Evolutionary conservation across 2,113 vertebrate species (phyloP).

Genomic region (Oncorhynchus clarkii): DNA sequence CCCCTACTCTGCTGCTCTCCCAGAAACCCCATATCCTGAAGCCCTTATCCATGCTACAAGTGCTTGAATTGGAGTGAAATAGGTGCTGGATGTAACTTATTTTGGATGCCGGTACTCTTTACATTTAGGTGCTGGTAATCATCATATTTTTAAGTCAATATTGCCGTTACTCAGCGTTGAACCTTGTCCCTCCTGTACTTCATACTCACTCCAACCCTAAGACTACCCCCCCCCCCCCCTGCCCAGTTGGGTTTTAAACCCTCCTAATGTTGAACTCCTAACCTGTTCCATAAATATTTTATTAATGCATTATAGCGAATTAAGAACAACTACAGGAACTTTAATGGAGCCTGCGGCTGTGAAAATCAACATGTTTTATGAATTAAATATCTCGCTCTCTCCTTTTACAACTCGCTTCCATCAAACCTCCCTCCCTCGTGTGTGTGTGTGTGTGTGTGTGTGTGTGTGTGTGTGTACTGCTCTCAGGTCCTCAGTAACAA

Average conservation of each 20-base stretch:
- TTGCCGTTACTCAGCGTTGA: too few species aligned
- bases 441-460: too few species aligned
- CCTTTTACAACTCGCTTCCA: conserved; percentile 30
- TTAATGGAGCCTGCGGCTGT: conserved; percentile 58
- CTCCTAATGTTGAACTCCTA: neutral
- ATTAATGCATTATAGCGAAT: conserved; percentile 59
- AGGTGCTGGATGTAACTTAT: too few species aligned
- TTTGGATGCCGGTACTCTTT: too few species aligned
- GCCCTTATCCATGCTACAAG: too few species aligned
- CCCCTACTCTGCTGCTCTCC: too few species aligned
- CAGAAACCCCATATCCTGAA: too few species aligned
- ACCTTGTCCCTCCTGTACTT: too few species aligned
- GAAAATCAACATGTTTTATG: conserved; percentile 70
- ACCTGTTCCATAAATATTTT: conserved; percentile 46
- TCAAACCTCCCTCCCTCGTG: conserved; percentile 5
- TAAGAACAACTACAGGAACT: conserved; percentile 45
- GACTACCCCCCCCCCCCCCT: too few species aligned
- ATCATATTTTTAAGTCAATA: too few species aligned
- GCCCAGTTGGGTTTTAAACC: neutral
- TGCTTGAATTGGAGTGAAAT: too few species aligned
- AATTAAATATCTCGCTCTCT: conserved; percentile 62
- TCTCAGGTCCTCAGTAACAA: conserved; percentile 95
- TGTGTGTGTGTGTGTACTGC: neutral
- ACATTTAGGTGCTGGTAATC: too few species aligned
- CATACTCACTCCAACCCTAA: neutral